Evolutionary conservation across 2,797 vertebrate genomes (phyloP), one percentile per base, ranked within the genome.

Genomic region (Otolemur crassicaudatus): DNA sequence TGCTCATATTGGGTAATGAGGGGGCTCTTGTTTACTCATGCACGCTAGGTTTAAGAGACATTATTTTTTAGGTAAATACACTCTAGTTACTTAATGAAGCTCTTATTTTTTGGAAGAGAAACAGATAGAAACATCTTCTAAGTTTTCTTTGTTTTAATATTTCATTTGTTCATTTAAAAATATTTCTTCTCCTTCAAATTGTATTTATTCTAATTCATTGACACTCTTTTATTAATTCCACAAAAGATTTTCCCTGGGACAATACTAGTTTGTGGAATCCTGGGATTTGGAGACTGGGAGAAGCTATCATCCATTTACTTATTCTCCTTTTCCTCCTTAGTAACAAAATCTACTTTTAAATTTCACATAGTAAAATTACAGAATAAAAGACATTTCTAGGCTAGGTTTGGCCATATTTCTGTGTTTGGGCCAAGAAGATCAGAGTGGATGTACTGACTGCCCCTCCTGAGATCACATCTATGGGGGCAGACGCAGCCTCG

Each of bases 121-220:
- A 76, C 43, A 91, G 34, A 72, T 85, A 25, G 27, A 77, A 34
- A 77, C 11, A n/a, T 49, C 31, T 58, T 70, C 56, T 86, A 79
- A 83, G 43, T 80, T 81, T 46, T 81, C 14, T 76, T 95, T 92
- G 12, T 31, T 90, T 81, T 92, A 67, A 19, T 89, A 17, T 89
- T 82, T 90, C n/a, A 72, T 72, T 90, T 86, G 79, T n/a, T 75
- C 65, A 69, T 73, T 87, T 49, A 79, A 85, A 77, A 86, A 37
- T 49, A 82, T 40, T 72, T 83, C 61, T 84, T 10, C 3, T 85
- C 13, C 17, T 84, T 80, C 81, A 37, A 82, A 23, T 79, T 95
- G 94, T 75, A 90, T 69, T 87, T 96, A 46, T 9, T 49, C 25
- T 37, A 65, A n/a, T 43, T 67, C 67, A 94, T 75, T 14, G 73